Conservation (phyloP, 1,140 invertebrate species). For the Stegodyphus dumicola region DNA sequence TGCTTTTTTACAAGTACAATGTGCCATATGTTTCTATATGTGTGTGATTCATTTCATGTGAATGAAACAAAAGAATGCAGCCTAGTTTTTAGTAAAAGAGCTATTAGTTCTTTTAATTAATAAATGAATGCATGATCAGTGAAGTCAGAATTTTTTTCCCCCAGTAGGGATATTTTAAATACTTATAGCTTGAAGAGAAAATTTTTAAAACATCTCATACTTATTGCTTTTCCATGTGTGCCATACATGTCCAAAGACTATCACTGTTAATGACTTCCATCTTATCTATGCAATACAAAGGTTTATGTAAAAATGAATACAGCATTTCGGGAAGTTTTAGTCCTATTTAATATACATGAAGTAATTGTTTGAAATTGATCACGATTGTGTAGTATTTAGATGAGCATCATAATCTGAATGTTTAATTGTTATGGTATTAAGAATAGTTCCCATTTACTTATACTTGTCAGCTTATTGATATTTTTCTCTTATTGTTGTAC, state of each 20-base stretch:
- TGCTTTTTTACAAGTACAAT: not conserved
- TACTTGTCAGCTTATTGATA: constrained; percentile 15
- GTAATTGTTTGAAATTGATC: too few species aligned
- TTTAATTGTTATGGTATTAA: not conserved
- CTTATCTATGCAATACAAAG: constrained; percentile 2
- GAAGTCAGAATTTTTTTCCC: too few species aligned
- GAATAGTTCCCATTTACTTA: constrained; percentile 10
- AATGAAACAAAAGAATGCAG: too few species aligned
- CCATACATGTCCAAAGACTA: not conserved
- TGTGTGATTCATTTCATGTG: too few species aligned
- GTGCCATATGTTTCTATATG: not conserved
- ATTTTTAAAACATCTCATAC: not conserved
- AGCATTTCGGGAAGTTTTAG: not conserved
- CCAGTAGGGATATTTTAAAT: too few species aligned
- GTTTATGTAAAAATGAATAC: not conserved
- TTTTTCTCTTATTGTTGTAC: constrained; percentile 17
- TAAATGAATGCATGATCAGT: too few species aligned
- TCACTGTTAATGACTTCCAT: not conserved
- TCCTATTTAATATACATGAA: not conserved
- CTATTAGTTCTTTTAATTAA: too few species aligned
- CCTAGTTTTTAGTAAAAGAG: too few species aligned
- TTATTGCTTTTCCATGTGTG: constrained; percentile 4
- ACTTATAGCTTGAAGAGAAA: not conserved
- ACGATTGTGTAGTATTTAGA: not conserved
- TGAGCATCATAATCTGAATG: not conserved